phyloP scores from a whole-genome alignment of 2,797 vertebrate genomes.

The Malacoctenus gilli region DNA sequence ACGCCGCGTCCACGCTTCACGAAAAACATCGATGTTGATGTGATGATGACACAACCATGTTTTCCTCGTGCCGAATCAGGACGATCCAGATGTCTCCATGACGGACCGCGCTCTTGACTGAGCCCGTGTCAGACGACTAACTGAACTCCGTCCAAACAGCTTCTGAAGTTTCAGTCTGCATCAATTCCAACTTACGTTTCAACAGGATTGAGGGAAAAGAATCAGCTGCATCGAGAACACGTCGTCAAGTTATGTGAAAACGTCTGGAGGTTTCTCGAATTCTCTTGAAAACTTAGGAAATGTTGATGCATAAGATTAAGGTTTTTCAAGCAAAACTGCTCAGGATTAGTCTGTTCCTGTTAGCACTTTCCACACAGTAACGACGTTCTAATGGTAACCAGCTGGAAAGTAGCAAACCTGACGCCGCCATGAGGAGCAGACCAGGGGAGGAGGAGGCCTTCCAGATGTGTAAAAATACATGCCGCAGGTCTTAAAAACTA shows the following conservation, averaged over 20 bases:
- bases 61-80: neutral
- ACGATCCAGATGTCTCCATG: neutral
- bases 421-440: slow-evolving; percentile 35
- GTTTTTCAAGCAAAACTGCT: neutral
- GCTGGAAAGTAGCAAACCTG: slow-evolving; percentile 53
- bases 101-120: neutral
- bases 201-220: no score
- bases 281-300: no score
- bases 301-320: no score
- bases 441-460: slow-evolving; percentile 49
- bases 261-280: no score
- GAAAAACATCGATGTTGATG: no score
- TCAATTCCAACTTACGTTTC: no score
- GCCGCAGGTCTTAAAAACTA: slow-evolving; percentile 12
- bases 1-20: neutral
- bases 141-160: slow-evolving; percentile 5
- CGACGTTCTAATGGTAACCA: no score
- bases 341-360: neutral
- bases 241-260: no score
- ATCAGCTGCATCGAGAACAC: no score
- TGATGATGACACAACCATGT: neutral
- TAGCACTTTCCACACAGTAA: neutral
- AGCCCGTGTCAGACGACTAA: neutral
- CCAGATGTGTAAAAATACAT: slow-evolving; percentile 61
- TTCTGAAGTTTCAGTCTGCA: neutral